Percentiles rank a stretch among this genome's conserved stretches.
These are phyloP conservation scores for Vulpes lagopus DNA, from an alignment of 2,113 vertebrate species.

Conservation along the genomic window DNA sequence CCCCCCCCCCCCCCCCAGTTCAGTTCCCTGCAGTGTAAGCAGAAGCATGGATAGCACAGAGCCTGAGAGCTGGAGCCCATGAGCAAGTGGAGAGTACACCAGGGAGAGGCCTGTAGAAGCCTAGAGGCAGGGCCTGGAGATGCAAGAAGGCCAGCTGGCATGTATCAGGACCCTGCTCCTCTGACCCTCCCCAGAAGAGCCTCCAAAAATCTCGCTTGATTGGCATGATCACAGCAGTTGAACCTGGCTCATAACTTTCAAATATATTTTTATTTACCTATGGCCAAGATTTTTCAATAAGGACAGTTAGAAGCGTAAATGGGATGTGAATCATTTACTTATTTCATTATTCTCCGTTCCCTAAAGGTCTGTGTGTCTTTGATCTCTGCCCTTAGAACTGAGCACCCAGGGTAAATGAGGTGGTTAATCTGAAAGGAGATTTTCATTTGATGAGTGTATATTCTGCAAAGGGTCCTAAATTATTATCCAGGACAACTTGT, in stretches of 20 bases:
- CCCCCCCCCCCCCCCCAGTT: background rate
- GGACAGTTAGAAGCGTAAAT: background rate
- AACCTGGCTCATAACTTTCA: background rate
- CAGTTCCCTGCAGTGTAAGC: background rate
- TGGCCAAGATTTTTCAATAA: background rate
- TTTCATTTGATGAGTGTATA: background rate
- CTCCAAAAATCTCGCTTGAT: background rate
- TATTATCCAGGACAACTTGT: background rate
- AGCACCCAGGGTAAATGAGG: background rate
- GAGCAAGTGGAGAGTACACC: background rate
- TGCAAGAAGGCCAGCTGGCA: background rate
- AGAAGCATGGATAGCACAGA: background rate
- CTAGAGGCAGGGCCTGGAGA: background rate
- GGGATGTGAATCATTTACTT: background rate
- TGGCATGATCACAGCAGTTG: background rate
- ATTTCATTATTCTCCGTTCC: background rate
- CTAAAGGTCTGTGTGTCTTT: background rate
- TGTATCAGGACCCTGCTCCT: background rate
- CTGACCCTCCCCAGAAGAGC: background rate
- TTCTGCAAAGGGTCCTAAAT: background rate
- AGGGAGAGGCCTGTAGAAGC: background rate
- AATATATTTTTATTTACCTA: background rate
- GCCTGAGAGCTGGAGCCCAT: background rate
- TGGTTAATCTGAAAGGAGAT: constrained; percentile 12
- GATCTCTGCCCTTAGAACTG: background rate